These are phyloP conservation scores for Lepilemur ruficaudatus DNA, from an alignment of 2,797 vertebrate species.

Conservation along the genomic window DNA sequence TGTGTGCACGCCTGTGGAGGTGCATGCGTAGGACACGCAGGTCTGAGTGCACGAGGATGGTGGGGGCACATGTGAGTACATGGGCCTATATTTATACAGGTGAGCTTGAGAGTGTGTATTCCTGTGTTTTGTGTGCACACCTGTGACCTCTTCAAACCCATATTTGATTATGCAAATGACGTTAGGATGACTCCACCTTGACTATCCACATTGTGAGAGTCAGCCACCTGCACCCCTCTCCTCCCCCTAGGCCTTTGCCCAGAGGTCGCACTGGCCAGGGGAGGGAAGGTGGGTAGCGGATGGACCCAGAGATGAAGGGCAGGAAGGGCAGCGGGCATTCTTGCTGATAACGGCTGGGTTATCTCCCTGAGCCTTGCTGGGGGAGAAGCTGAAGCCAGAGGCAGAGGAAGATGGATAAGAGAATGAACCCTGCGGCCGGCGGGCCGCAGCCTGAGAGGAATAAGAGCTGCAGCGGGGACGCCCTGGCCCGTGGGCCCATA, in stretches of 20 bases:
- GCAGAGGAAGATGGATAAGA: neutral
- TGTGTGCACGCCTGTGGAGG: neutral
- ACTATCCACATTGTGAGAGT: neutral
- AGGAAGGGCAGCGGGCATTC: neutral
- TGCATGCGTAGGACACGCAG: neutral
- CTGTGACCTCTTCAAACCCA: neutral
- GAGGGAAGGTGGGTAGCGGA: neutral
- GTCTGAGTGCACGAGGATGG: neutral
- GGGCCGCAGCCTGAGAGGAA: neutral
- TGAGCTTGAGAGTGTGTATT: neutral
- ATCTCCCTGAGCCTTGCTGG: neutral
- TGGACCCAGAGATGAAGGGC: neutral
- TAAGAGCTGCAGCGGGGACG: neutral
- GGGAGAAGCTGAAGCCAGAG: neutral
- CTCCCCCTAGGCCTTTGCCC: neutral
- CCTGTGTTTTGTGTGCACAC: neutral
- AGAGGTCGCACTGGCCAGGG: neutral
- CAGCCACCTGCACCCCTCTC: neutral
- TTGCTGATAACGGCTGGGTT: neutral
- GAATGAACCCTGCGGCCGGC: neutral
- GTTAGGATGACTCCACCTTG: neutral
- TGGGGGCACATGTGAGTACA: neutral
- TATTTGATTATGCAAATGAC: constrained; percentile 29
- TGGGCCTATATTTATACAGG: neutral
- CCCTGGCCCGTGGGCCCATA: neutral